Conservation (phyloP, 2,797 vertebrate species). For the Clarias platycephalus region DNA sequence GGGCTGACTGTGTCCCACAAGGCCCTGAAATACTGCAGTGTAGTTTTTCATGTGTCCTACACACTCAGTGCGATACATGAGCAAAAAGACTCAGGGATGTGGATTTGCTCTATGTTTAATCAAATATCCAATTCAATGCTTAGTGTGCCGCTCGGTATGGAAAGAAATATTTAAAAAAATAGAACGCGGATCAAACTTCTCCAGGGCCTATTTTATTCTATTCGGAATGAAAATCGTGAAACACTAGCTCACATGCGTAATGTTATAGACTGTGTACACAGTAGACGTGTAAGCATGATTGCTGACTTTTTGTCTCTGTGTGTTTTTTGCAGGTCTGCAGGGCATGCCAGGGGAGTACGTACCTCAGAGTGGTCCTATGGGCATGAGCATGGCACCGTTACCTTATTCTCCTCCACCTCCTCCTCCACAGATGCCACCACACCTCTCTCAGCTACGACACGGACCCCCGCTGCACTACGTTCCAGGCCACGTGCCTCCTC, state of each 20-base stretch:
- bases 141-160: background rate
- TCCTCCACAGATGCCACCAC: slow-evolving; percentile 86
- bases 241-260: background rate
- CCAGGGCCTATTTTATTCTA: background rate
- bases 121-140: slow-evolving; percentile 3
- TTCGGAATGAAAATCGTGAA: background rate
- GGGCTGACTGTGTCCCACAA: slow-evolving; percentile 74
- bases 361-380: slow-evolving; percentile 98
- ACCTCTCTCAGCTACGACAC: slow-evolving; percentile 87
- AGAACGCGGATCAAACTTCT: background rate
- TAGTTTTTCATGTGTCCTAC: slow-evolving; percentile 50
- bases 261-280: background rate
- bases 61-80: background rate
- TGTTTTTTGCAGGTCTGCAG: slow-evolving; percentile 85
- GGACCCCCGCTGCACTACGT: slow-evolving; percentile 87
- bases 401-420: slow-evolving; percentile 77
- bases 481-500: slow-evolving; percentile 84
- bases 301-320: slow-evolving; percentile 24
- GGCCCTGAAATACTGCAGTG: slow-evolving; percentile 67
- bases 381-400: slow-evolving; percentile 96
- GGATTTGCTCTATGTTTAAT: slow-evolving; percentile 10
- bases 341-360: slow-evolving; percentile 94
- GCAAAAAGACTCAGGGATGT: background rate
- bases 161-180: background rate
- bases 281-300: background rate